Conservation (phyloP, 2,113 vertebrate genomes). For the Willisornis vidua region DNA sequence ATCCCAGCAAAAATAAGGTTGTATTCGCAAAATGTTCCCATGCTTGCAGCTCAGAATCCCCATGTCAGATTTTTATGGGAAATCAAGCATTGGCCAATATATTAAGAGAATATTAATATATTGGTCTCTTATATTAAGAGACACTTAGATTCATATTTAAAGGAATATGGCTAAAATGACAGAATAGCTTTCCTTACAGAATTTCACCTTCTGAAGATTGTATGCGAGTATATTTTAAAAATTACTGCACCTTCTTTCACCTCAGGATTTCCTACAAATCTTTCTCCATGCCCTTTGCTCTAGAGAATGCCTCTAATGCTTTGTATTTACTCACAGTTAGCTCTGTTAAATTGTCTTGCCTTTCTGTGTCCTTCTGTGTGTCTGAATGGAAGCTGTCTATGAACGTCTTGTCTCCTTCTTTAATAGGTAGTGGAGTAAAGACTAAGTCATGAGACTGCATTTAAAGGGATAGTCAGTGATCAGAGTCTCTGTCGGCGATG, state of each 20-base stretch:
- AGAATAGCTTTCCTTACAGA: neutral
- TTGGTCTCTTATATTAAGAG: neutral
- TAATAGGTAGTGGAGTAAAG: conserved; percentile 73
- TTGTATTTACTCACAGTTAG: conserved; percentile 47
- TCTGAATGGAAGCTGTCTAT: conserved; percentile 42
- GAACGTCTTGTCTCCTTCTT: conserved; percentile 60
- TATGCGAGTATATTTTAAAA: neutral
- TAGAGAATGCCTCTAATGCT: conserved; percentile 16
- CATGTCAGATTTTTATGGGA: neutral
- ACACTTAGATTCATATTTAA: neutral
- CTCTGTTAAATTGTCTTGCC: conserved; percentile 22
- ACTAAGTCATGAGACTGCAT: conserved; percentile 85
- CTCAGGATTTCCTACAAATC: conserved; percentile 51
- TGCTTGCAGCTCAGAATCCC: neutral
- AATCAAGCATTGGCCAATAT: neutral
- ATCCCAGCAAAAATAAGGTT: neutral
- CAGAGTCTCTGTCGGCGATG: conserved; percentile 86
- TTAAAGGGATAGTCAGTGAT: conserved; percentile 82
- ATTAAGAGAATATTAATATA: neutral
- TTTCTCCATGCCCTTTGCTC: conserved; percentile 48
- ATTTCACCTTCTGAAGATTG: neutral
- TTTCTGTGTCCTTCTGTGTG: conserved; percentile 17
- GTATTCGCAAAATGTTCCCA: neutral
- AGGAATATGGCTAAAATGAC: neutral
- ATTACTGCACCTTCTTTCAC: neutral